Percentiles rank a stretch among this genome's conserved stretches.
Evolutionary conservation across 1,140 invertebrate genomes (phyloP).

Genomic region (Chionoecetes opilio): DNA sequence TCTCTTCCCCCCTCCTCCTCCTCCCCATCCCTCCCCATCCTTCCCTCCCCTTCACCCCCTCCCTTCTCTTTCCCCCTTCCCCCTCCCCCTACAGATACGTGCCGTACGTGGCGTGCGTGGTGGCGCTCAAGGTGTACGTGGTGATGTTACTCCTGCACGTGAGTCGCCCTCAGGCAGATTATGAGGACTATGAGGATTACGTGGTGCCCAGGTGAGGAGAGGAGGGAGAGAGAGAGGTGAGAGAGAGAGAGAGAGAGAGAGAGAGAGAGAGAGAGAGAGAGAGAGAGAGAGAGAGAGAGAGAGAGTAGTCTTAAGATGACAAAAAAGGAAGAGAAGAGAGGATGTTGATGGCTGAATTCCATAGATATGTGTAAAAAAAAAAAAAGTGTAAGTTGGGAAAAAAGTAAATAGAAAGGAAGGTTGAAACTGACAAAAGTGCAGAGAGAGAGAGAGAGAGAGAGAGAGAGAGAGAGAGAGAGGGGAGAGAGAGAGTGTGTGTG

Average conservation of each 20-base stretch:
- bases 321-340: background rate
- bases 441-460: constrained; percentile 38
- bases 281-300: background rate
- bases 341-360: too few species aligned
- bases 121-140: constrained; percentile 78
- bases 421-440: too few species aligned
- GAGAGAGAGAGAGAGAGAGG: background rate
- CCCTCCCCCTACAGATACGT: constrained; percentile 51
- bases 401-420: background rate
- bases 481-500: background rate
- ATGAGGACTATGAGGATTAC: background rate
- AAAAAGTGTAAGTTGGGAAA: too few species aligned
- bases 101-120: constrained; percentile 74
- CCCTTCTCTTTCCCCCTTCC: background rate
- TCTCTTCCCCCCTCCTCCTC: background rate
- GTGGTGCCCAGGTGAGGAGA: background rate
- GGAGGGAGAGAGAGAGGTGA: background rate
- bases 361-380: too few species aligned
- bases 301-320: background rate
- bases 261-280: too few species aligned
- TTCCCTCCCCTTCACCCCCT: background rate
- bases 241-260: background rate
- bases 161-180: background rate
- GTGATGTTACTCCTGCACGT: constrained; percentile 70
- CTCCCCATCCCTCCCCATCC: background rate